phyloP scores from a whole-genome alignment of 2,888 invertebrate genomes.

The Leptinotarsa rubiginosa region DNA sequence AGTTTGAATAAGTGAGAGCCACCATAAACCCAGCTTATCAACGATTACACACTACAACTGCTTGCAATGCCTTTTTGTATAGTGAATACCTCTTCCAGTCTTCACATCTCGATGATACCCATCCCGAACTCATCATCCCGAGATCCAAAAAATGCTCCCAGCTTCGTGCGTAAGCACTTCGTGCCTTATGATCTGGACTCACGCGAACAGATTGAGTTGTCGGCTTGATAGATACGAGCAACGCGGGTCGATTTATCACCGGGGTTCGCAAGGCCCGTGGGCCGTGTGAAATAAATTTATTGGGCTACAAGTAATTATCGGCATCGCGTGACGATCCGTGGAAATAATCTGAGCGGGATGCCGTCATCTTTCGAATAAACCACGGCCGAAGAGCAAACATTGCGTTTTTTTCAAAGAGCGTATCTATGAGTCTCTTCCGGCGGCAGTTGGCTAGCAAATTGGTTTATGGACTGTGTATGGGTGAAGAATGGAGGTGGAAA shows the following conservation, averaged over 20 bases:
- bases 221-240: slow-evolving; percentile 61
- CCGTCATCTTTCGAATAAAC: slow-evolving; percentile 38
- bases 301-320: slow-evolving; percentile 59
- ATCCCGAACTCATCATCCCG: slow-evolving; percentile 2
- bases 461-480: background rate
- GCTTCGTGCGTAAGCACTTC: slow-evolving; percentile 9
- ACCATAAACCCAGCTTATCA: too few relatives aligned
- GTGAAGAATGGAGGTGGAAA: background rate
- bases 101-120: background rate
- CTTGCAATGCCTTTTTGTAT: too few relatives aligned
- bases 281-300: slow-evolving; percentile 64
- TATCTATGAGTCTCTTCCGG: slow-evolving; percentile 1
- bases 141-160: slow-evolving; percentile 1
- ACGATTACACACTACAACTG: too few relatives aligned
- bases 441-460: background rate
- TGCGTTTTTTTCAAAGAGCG: background rate
- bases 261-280: slow-evolving; percentile 54
- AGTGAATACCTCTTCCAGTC: background rate
- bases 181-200: slow-evolving; percentile 34
- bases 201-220: slow-evolving; percentile 61
- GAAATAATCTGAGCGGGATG: slow-evolving; percentile 46
- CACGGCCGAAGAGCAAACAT: slow-evolving; percentile 20
- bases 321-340: slow-evolving; percentile 56
- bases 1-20: too few relatives aligned
- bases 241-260: slow-evolving; percentile 60